These are phyloP conservation scores for Phthorimaea operculella DNA, from an alignment of 1,140 invertebrate species.

Conservation along the genomic window DNA sequence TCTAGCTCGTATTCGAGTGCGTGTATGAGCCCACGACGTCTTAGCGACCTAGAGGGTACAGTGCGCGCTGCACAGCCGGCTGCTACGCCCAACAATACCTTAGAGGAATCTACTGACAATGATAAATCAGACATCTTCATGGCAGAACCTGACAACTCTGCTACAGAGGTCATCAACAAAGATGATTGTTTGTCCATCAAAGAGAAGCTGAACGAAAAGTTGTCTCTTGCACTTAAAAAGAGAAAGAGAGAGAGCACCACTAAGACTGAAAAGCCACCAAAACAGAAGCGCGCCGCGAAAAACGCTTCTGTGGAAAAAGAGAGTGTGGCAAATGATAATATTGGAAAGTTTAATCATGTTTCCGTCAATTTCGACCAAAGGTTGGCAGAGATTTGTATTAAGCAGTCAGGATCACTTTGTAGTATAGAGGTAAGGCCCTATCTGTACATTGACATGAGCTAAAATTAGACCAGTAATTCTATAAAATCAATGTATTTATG, in stretches of 20 bases:
- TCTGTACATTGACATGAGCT: too few species aligned
- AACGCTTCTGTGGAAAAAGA: constrained; percentile 12
- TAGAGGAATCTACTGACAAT: neutral
- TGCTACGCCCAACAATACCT: neutral
- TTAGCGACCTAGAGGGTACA: constrained; percentile 51
- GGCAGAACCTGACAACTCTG: constrained; percentile 20
- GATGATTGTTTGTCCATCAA: constrained; percentile 57
- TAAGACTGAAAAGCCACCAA: constrained; percentile 46
- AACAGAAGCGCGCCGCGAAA: constrained; percentile 41
- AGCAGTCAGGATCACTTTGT: constrained; percentile 33
- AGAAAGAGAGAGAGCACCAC: constrained; percentile 41
- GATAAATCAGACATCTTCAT: constrained; percentile 34
- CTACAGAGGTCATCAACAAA: constrained; percentile 49
- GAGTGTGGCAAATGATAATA: constrained; percentile 18
- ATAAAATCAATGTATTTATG: constrained; percentile 9
- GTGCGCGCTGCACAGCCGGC: constrained; percentile 14
- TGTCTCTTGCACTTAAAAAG: constrained; percentile 54
- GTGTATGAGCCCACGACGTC: constrained; percentile 58
- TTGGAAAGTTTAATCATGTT: constrained; percentile 35
- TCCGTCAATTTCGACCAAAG: constrained; percentile 40
- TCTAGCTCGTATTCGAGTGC: constrained; percentile 85
- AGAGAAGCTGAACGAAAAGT: constrained; percentile 56
- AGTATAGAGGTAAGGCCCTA: constrained; percentile 40
- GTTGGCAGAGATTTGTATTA: constrained; percentile 47
- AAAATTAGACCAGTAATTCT: too few species aligned